These are phyloP conservation scores for Alloscopus bannaensis DNA, from an alignment of 2,888 invertebrate species.

Conservation along the genomic window DNA sequence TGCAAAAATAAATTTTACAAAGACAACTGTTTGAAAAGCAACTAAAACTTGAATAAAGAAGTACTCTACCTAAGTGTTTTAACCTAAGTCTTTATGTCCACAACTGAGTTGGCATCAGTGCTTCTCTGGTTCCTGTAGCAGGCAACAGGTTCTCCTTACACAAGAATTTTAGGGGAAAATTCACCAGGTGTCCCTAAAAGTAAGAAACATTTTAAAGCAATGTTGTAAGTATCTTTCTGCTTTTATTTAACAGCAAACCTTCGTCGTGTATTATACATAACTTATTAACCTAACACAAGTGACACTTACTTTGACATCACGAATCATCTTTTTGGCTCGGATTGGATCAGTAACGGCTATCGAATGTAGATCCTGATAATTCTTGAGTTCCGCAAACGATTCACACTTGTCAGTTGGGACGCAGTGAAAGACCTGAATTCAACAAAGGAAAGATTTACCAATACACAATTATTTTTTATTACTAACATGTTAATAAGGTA, in stretches of 20 bases:
- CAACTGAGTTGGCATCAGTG: constrained; percentile 92
- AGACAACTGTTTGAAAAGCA: too few relatives aligned
- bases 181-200: constrained; percentile 87
- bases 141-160: constrained; percentile 90
- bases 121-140: constrained; percentile 88
- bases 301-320: constrained; percentile 82
- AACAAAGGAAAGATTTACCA: too few relatives aligned
- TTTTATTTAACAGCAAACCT: too few relatives aligned
- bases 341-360: constrained; percentile 85
- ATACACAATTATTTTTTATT: too few relatives aligned
- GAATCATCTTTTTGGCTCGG: constrained; percentile 81
- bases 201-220: too few relatives aligned
- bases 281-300: too few relatives aligned
- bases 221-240: background rate
- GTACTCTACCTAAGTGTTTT: background rate
- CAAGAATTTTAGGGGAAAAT: constrained; percentile 93
- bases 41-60: too few relatives aligned
- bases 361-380: constrained; percentile 84
- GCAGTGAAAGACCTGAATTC: constrained; percentile 86
- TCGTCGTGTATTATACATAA: too few relatives aligned
- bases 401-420: constrained; percentile 90
- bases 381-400: constrained; percentile 85
- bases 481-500: too few relatives aligned
- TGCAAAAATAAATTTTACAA: too few relatives aligned
- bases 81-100: constrained; percentile 84